Percentiles rank a stretch among this genome's conserved stretches.
Evolutionary conservation across 2,113 vertebrate genomes (phyloP).

Genomic region (Alouatta palliata): DNA sequence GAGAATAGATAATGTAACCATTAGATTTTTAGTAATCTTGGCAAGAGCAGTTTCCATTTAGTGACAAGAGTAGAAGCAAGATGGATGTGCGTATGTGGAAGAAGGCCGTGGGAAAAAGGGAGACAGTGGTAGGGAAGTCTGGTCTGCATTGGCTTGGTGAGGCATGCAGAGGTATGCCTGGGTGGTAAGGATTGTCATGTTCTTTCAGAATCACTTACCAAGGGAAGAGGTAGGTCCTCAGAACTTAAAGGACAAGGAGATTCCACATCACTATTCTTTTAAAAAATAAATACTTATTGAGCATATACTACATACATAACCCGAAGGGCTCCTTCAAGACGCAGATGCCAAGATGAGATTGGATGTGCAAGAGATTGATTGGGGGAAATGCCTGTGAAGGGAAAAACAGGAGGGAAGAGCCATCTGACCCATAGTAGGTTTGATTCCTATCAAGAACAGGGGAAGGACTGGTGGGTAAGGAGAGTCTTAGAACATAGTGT

Average conservation of each 20-base stretch:
- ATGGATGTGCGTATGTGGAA: not conserved
- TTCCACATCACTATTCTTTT: not conserved
- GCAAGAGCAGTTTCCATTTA: not conserved
- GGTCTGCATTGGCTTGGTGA: not conserved
- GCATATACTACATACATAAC: not conserved
- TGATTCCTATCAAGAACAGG: not conserved
- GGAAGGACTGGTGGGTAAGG: not conserved
- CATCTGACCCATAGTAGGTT: not conserved
- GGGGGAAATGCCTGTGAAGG: not conserved
- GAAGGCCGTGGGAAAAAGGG: not conserved
- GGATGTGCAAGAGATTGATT: not conserved
- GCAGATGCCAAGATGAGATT: not conserved
- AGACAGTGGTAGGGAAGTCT: not conserved
- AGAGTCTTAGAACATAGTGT: no score
- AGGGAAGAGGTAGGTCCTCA: not conserved
- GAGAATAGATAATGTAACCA: not conserved
- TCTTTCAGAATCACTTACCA: not conserved
- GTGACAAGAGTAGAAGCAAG: not conserved
- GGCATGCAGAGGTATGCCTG: fast-evolving
- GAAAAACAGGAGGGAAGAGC: not conserved
- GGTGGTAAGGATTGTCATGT: not conserved
- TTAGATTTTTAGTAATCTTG: not conserved
- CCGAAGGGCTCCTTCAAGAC: not conserved
- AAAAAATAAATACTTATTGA: not conserved
- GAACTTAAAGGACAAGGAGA: not conserved